These are phyloP conservation scores for Sitodiplosis mosellana DNA, from an alignment of 1,140 invertebrate genomes.

Conservation along the genomic window DNA sequence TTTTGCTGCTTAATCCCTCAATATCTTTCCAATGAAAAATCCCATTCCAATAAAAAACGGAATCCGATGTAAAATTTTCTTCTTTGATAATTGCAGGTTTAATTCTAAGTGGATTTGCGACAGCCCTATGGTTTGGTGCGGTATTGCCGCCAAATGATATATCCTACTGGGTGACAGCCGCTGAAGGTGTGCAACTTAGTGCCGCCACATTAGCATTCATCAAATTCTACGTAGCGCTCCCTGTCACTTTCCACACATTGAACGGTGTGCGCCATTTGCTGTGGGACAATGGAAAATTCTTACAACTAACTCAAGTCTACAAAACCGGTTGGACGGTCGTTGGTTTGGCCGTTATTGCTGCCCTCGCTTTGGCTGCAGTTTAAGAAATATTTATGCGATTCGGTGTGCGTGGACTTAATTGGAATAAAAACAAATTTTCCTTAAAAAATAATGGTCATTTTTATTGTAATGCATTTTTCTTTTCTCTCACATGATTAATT, in stretches of 20 bases:
- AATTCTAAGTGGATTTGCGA: slow-evolving; percentile 31
- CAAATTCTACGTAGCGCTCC: slow-evolving; percentile 38
- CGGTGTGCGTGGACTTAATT: no score
- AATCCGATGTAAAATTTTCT: neutral
- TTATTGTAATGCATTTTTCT: no score
- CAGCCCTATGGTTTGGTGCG: slow-evolving; percentile 31
- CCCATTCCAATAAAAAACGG: neutral
- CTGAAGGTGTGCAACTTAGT: slow-evolving; percentile 33
- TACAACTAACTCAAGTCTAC: slow-evolving; percentile 52
- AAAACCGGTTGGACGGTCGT: slow-evolving; percentile 44
- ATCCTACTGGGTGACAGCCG: slow-evolving; percentile 31
- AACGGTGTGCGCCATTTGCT: slow-evolving; percentile 54
- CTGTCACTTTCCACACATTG: slow-evolving; percentile 42
- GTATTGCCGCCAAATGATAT: slow-evolving; percentile 33
- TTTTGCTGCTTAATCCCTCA: no score
- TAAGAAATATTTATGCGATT: slow-evolving; percentile 8
- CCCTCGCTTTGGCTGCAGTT: slow-evolving; percentile 17
- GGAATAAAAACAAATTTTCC: no score
- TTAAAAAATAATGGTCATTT: no score
- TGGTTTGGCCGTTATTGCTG: slow-evolving; percentile 21
- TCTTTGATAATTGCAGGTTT: slow-evolving; percentile 23
- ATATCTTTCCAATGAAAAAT: no score
- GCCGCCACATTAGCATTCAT: slow-evolving; percentile 28
- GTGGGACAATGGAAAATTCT: slow-evolving; percentile 50
- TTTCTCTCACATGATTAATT: no score